These are phyloP conservation scores for Callopanchax toddi DNA, from an alignment of 2,113 vertebrate genomes.

Conservation along the genomic window DNA sequence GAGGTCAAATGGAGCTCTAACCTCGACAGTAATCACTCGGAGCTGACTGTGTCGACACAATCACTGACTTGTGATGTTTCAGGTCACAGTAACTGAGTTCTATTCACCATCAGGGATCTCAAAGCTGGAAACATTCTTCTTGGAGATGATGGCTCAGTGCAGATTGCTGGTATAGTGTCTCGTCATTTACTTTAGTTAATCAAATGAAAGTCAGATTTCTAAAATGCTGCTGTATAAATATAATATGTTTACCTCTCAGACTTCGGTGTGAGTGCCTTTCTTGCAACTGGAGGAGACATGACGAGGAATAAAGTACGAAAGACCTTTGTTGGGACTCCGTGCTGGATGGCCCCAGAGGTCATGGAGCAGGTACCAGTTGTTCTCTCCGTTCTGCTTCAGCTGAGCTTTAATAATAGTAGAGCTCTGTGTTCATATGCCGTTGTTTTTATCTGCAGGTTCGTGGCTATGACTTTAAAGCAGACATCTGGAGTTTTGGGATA, in stretches of 20 bases:
- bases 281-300: constrained; percentile 96
- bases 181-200: not conserved
- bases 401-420: not conserved
- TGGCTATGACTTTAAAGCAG: constrained; percentile 98
- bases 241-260: constrained; percentile 73
- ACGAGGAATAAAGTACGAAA: constrained; percentile 98
- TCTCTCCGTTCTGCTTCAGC: not conserved
- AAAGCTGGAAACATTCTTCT: constrained; percentile 98
- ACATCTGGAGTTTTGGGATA: constrained; percentile 99
- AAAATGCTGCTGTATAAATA: too few species aligned
- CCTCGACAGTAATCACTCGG: constrained; percentile 10
- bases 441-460: constrained; percentile 83
- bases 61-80: not conserved
- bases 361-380: constrained; percentile 91
- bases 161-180: constrained; percentile 89
- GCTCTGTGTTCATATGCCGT: not conserved
- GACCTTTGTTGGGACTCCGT: constrained; percentile 97
- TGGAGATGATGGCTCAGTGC: constrained; percentile 94
- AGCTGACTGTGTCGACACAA: constrained; percentile 1
- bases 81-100: constrained; percentile 4
- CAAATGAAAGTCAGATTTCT: too few species aligned
- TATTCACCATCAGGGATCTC: constrained; percentile 85
- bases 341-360: constrained; percentile 99
- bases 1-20: too few species aligned
- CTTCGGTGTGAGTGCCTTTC: constrained; percentile 96